Percentiles rank a stretch among this genome's conserved stretches.
Evolutionary conservation across 2,888 invertebrate genomes (phyloP).

Genomic region (Morinoia aosen): DNA sequence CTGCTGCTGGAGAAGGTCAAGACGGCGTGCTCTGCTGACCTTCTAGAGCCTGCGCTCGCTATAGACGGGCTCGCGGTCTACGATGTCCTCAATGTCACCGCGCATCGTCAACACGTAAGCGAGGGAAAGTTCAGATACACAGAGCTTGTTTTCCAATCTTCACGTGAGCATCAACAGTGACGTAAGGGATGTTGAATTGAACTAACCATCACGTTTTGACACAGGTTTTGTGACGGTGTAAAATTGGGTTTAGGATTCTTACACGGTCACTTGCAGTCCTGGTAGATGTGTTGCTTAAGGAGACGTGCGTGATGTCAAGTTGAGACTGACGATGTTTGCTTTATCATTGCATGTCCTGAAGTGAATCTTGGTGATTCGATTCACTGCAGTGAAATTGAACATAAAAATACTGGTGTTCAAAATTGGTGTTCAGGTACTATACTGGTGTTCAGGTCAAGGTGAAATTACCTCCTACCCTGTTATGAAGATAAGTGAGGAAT

Average conservation of each 20-base stretch:
- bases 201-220: no score
- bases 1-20: conserved; percentile 1
- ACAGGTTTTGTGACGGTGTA: no score
- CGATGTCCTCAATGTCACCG: background rate
- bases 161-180: no score
- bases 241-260: no score
- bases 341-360: background rate
- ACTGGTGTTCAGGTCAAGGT: background rate
- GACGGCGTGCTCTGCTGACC: background rate
- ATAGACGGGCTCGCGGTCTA: conserved; percentile 1
- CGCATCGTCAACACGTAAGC: background rate
- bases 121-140: background rate
- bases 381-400: background rate
- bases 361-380: background rate
- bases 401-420: background rate
- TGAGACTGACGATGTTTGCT: background rate
- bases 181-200: no score
- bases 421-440: no score
- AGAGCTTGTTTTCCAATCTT: no score
- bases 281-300: background rate
- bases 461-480: background rate
- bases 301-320: background rate
- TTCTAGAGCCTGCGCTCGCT: background rate
- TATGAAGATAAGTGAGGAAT: no score
- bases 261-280: no score